phyloP scores from a whole-genome alignment of 2,113 vertebrate species.

The Junco hyemalis region DNA sequence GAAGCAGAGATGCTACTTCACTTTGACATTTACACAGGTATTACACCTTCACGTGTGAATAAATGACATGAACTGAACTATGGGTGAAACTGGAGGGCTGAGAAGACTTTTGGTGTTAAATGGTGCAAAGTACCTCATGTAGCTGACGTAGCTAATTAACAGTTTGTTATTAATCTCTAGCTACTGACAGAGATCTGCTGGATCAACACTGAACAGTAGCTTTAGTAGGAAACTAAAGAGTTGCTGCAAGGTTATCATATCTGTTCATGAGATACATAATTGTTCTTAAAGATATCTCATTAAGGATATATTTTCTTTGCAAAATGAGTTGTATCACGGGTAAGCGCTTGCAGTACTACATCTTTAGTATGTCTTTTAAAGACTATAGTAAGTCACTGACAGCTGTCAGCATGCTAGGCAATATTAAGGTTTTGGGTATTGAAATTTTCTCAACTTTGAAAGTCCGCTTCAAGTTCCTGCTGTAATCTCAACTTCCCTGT shows the following conservation, averaged over 20 bases:
- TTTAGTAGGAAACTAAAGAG: neutral
- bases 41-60: fast-evolving
- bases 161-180: neutral
- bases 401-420: neutral
- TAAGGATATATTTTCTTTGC: neutral
- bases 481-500: neutral
- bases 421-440: neutral
- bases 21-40: neutral
- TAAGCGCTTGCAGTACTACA: neutral
- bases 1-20: neutral
- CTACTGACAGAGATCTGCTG: neutral
- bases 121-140: neutral
- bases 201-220: neutral
- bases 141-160: neutral
- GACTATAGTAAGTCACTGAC: neutral
- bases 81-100: neutral
- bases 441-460: neutral
- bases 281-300: neutral
- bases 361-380: neutral
- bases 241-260: neutral
- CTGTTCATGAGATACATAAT: neutral
- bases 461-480: neutral
- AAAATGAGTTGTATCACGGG: neutral
- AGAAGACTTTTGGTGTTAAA: neutral
- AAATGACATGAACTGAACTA: neutral